These are phyloP conservation scores for Girardinichthys multiradiatus DNA, from an alignment of 2,113 vertebrate species.

Conservation along the genomic window DNA sequence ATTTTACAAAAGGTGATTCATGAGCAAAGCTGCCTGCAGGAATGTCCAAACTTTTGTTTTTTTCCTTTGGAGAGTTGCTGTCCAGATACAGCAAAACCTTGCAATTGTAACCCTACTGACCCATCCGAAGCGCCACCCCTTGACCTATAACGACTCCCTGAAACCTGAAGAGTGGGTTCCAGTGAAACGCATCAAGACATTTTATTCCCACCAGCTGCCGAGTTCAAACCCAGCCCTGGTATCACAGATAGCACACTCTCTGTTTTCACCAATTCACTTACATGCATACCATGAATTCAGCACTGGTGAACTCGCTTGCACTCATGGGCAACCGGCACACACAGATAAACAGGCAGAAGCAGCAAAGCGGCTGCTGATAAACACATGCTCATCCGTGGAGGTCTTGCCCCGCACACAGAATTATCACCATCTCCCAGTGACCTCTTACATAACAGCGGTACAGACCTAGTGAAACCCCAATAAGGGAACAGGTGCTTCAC, in stretches of 20 bases:
- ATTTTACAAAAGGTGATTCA: conserved; percentile 31
- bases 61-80: conserved; percentile 16
- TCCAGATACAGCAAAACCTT: conserved; percentile 3
- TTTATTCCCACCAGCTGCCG: conserved; percentile 74
- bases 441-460: conserved; percentile 1
- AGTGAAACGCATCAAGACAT: conserved; percentile 67
- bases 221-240: conserved; percentile 36
- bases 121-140: conserved; percentile 28
- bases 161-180: conserved; percentile 66
- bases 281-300: conserved; percentile 12
- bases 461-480: conserved; percentile 9
- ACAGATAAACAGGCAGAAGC: conserved; percentile 56
- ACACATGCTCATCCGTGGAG: conserved; percentile 4
- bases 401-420: background rate
- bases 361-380: conserved; percentile 47
- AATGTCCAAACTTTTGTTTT: conserved; percentile 2
- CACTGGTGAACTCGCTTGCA: conserved; percentile 22
- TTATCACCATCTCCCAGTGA: conserved; percentile 21
- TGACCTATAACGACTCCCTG: conserved; percentile 66
- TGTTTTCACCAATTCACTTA: conserved; percentile 17
- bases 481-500: conserved; percentile 45
- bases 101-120: conserved; percentile 19
- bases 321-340: background rate
- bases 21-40: background rate
- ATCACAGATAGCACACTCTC: conserved; percentile 31